These are phyloP conservation scores for Trimorus sp. DNA, from an alignment of 2,888 invertebrate species.

Conservation along the genomic window DNA sequence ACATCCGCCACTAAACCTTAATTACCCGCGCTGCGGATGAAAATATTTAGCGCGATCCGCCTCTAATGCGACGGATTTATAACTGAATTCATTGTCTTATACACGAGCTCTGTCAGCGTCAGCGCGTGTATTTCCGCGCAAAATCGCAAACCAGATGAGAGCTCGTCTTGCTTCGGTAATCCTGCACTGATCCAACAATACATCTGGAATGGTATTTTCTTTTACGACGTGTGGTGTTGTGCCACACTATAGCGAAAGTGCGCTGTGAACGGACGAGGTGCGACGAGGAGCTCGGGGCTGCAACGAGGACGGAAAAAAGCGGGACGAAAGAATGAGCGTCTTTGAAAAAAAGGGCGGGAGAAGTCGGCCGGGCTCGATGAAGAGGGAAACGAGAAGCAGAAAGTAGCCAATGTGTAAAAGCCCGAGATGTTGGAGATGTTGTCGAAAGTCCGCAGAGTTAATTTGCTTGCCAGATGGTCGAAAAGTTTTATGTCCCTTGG, in stretches of 20 bases:
- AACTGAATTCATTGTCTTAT: conserved; percentile 27
- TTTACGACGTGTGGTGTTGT: conserved; percentile 54
- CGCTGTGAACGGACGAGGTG: conserved; percentile 21
- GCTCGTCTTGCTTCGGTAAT: conserved; percentile 50
- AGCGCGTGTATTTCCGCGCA: conserved; percentile 38
- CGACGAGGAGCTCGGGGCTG: not conserved
- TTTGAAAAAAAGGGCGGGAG: conserved; percentile 23
- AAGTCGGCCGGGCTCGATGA: not conserved
- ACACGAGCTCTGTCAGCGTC: conserved; percentile 20
- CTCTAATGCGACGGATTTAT: conserved; percentile 27
- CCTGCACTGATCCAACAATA: conserved; percentile 54
- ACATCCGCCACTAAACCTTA: not conserved
- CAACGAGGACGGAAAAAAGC: conserved; percentile 21
- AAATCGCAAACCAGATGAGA: conserved; percentile 44
- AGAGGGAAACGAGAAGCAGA: conserved; percentile 21
- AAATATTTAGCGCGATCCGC: conserved; percentile 17
- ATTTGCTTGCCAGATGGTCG: conserved; percentile 62
- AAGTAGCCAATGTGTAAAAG: conserved; percentile 50
- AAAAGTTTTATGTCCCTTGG: conserved; percentile 60
- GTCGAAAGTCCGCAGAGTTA: conserved; percentile 62
- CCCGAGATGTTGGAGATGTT: conserved; percentile 36
- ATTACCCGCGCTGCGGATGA: conserved; percentile 11
- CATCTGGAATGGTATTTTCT: conserved; percentile 55
- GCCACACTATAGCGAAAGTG: conserved; percentile 41
- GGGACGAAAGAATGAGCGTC: conserved; percentile 10